These are phyloP conservation scores for Oplegnathus fasciatus DNA, from an alignment of 2,113 vertebrate genomes.

Conservation along the genomic window DNA sequence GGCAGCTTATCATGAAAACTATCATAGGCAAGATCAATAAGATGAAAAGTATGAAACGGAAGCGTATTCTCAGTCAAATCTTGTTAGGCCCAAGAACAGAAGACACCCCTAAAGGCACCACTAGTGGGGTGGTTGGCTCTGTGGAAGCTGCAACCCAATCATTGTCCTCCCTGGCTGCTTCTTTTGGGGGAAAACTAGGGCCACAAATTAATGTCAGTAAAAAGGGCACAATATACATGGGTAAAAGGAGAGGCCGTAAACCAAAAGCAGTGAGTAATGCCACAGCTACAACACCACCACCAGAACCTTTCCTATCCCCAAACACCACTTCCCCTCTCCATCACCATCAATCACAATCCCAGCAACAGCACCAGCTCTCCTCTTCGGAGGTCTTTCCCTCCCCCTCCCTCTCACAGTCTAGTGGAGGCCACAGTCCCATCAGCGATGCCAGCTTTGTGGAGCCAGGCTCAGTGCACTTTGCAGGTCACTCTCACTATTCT, in stretches of 20 bases:
- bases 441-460: conserved; percentile 96
- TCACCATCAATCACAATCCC: conserved; percentile 81
- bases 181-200: conserved; percentile 93
- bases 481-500: conserved; percentile 82
- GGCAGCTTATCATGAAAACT: conserved; percentile 96
- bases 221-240: conserved; percentile 99
- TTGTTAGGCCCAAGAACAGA: conserved; percentile 85
- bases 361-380: conserved; percentile 84
- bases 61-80: conserved; percentile 96
- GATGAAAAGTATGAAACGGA: conserved; percentile 98
- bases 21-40: conserved; percentile 99
- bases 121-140: conserved; percentile 55
- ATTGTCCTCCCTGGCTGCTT: conserved; percentile 93
- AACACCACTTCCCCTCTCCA: conserved; percentile 84
- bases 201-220: conserved; percentile 99
- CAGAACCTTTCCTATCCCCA: conserved; percentile 83
- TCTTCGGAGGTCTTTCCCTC: conserved; percentile 91
- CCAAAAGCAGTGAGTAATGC: conserved; percentile 86
- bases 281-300: conserved; percentile 61
- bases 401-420: conserved; percentile 92
- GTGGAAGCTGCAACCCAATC: conserved; percentile 88
- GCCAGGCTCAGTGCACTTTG: conserved; percentile 93
- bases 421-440: conserved; percentile 95
- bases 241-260: conserved; percentile 97
- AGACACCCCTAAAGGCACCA: conserved; percentile 72